Evolutionary conservation across 1,140 invertebrate genomes (phyloP), one percentile per base, ranked within the genome.

Genomic region (Delia radicum): DNA sequence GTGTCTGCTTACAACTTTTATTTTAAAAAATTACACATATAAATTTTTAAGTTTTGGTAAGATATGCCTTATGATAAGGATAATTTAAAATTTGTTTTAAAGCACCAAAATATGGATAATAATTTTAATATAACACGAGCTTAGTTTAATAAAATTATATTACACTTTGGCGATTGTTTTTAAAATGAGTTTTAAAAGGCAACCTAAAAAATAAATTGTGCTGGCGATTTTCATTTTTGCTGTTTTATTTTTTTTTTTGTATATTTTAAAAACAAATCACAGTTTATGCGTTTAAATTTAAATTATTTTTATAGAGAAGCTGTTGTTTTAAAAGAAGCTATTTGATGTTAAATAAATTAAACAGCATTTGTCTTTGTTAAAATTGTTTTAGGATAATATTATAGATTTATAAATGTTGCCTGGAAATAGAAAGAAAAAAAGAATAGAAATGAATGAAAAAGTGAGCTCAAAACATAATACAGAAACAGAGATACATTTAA

Each of bases 221-320:
- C 48, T 55, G 48, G n/a, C 24, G 48, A 21, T 55, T 55, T 55
- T 21, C 48, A 21, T 55, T 55, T 8, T 5, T 55, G n/a, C 7
- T 55, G 21, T 24, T 55, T 37, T 3, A 13, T 37, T n/a, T n/a
- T n/a, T n/a, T n/a, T n/a, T n/a, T n/a, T n/a, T n/a, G n/a, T n/a
- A n/a, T n/a, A 24, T 55, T 21, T 21, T 18, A 55, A 69, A 69
- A 69, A 69, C 65, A 69, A 69, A 69, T 69, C 65, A 69, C 65
- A 69, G 65, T 33, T 69, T 69, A 33, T 31, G 65, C 31, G 31
- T 69, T 69, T 69, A 24, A 21, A 7, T 55, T 55, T 18, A 48
- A 48, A 48, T 48, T 15, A 29, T 63, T 13, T 61, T 21, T 63
- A 8, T 27, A 13, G 61, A 26, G 26, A 27, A 24, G 55, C 1